Base-by-base conservation (phyloP, 2,113 vertebrate genomes). In the Dromaius novaehollandiae region DNA sequence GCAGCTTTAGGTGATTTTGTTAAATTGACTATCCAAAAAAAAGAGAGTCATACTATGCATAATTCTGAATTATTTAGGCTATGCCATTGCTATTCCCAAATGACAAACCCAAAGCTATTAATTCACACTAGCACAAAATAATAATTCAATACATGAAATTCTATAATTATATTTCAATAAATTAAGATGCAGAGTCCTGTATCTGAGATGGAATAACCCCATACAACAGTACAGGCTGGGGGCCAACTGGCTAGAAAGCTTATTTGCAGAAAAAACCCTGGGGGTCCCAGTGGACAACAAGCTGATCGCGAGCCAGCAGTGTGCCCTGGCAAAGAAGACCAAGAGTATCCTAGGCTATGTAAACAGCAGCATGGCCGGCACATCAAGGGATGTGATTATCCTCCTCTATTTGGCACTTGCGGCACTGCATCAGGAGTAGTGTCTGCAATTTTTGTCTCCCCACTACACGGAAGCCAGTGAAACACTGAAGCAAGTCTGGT, bases 181-280 rank as follows among this genome's bases (percentile, higher is more conserved):
- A 68, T 38, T 71, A 93, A 83, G 85, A 86, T 75, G 79, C 82
- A 83, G 82, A 63, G 36, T 55, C 76, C 86, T 88, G 82, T 53
- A 78, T 89, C 87, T 48, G 84, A 97, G 89, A 44, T 61, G 78
- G 89, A 96, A 69, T 53, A 94, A 95, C 69, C 64, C 63, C 63
- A 46, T 32, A 88, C 44, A 88, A 83, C 64, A 81, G 24, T 56
- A 88, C 36, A 90, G 88, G 90, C 89, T 85, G 38, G 44, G 25
- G 89, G 74, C 93, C 96, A 97, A 38, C 55, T 94, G 95, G 96
- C 92, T 86, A 71, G 88, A 90, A 86, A 88, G 82, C 46, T 46
- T 88, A 5, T 81, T 88, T 90, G 76, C 85, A 90, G 68, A 80
- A 40, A 78, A 90, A 95, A 95, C 94, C 50, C 8, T 78, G 48